Conservation (phyloP, 2,113 vertebrate genomes). For the Lasiurus cinereus region DNA sequence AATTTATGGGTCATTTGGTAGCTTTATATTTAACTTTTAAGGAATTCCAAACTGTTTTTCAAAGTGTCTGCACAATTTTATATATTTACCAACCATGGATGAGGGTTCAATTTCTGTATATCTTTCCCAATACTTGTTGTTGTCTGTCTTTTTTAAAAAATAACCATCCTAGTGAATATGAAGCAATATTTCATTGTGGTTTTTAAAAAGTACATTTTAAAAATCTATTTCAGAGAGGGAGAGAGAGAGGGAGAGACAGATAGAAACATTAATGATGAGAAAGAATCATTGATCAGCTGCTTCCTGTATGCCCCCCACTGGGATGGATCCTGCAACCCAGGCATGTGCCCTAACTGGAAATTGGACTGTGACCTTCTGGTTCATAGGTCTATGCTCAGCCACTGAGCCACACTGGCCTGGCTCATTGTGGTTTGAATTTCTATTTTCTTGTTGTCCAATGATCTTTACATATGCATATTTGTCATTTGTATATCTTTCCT, state of each 20-base stretch:
- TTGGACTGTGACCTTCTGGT: too few species aligned
- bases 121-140: not conserved
- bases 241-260: too few species aligned
- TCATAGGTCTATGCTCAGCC: too few species aligned
- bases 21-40: not conserved
- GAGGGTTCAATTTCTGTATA: not conserved
- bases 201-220: not conserved
- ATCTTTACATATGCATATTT: not conserved
- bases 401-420: too few species aligned
- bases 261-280: too few species aligned
- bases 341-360: too few species aligned
- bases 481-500: not conserved
- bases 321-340: too few species aligned
- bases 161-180: not conserved
- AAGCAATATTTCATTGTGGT: not conserved
- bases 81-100: not conserved
- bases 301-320: too few species aligned
- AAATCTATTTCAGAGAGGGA: too few species aligned
- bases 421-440: not conserved
- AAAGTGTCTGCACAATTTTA: not conserved
- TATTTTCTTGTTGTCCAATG: not conserved
- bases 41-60: not conserved
- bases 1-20: not conserved
- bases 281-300: too few species aligned
- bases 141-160: not conserved